Base-by-base conservation (phyloP, 2,113 vertebrate species). In the Amphiprion percula region DNA sequence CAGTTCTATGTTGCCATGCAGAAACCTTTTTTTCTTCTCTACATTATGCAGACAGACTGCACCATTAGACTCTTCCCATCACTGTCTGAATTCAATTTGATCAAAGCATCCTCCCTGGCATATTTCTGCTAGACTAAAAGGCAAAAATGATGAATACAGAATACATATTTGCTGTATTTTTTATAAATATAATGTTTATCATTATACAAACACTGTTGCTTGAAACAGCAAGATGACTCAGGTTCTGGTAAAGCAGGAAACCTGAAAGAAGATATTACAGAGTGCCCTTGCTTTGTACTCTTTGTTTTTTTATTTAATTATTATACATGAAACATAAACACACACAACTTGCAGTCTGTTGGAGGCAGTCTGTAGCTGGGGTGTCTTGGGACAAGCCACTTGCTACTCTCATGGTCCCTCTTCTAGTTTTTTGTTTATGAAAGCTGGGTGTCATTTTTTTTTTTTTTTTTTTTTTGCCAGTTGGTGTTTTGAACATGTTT, bases 401-500 rank as follows among this genome's bases (percentile, higher is more conserved):
- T 66, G 4, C 28, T 19, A 12, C 30, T 59, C 21, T 16, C 46
- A 60, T 19, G 23, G 37, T n/a, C 15, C 15, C 30, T 68, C 10
- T 55, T 59, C 17, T 23, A 17, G 26, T 21, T 39, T 15, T 44
- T 44, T 44, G 41, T 44, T 44, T 44, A 4, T 44, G 41, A 44
- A 44, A 44, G 41, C 41, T 14, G 41, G 41, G 11, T 21, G 4
- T 44, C 41, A 15, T 15, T 1, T 26, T 26, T 26, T 2, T 26
- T 15, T 4, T 14, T 50, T 30, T 24, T 30, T 75, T 26, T 15
- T 50, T 30, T 24, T 30, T 75, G 19, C 26, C 61, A 79, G 46
- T 60, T 68, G 41, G 55, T 72, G 23, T 68, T 79, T 67, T 75
- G 49, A 79, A 65, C 17, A 39, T 54, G 12, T 41, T 71, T 9